A percentile compares a stretch with the other conserved stretches of the same genome.
These are phyloP conservation scores for Galago senegalensis DNA, from an alignment of 2,797 vertebrate genomes.

Conservation along the genomic window DNA sequence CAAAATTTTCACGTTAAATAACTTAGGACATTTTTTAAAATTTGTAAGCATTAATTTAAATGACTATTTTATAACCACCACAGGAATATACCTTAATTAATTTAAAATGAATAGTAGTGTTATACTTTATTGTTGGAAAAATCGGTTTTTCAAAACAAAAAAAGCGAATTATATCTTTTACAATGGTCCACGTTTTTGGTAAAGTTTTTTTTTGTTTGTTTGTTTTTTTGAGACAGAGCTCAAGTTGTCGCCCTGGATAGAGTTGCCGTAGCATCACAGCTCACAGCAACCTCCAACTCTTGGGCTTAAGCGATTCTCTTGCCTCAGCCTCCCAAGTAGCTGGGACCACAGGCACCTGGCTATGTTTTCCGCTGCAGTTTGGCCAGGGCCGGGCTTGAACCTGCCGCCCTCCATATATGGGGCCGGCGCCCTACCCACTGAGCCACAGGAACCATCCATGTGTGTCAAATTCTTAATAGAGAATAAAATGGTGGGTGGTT, in stretches of 20 bases:
- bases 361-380: no score
- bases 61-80: neutral
- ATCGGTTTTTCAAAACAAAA: constrained; percentile 25
- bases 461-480: neutral
- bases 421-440: no score
- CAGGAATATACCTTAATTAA: constrained; percentile 18
- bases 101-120: neutral
- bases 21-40: neutral
- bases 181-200: neutral
- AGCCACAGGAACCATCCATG: no score
- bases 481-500: neutral
- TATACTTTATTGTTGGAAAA: constrained; percentile 39
- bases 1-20: neutral
- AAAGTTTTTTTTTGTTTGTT: neutral
- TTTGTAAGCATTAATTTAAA: constrained; percentile 53
- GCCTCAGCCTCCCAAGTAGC: no score
- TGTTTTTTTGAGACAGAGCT: no score
- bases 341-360: no score
- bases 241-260: no score
- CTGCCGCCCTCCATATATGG: no score
- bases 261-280: no score
- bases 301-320: no score
- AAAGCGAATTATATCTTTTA: neutral
- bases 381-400: no score
- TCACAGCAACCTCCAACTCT: no score